Conservation (phyloP, 1,140 invertebrate genomes). For the Hirudo medicinalis region DNA sequence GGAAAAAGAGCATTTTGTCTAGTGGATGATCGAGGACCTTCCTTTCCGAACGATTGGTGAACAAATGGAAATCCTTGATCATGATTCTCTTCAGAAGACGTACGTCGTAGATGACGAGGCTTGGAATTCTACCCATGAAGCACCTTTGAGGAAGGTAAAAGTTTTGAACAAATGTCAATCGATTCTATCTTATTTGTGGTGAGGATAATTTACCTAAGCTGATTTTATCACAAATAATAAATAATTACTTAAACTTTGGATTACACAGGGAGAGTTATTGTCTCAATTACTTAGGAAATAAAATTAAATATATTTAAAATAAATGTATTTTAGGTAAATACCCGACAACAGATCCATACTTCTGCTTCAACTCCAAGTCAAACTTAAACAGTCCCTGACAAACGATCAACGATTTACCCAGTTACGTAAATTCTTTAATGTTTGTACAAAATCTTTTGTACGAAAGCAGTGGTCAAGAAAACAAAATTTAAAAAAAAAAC, state of each 20-base stretch:
- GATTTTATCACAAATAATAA: too few relatives aligned
- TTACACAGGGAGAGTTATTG: too few relatives aligned
- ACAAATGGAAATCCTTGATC: constrained; percentile 27
- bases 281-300: constrained; percentile 8
- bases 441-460: too few relatives aligned
- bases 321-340: background rate
- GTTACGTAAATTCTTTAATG: background rate
- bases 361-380: background rate
- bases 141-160: too few relatives aligned
- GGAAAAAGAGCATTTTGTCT: constrained; percentile 13
- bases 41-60: constrained; percentile 30
- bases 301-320: background rate
- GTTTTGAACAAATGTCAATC: too few relatives aligned
- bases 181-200: too few relatives aligned
- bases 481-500: background rate
- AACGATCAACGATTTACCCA: background rate
- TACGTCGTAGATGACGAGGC: constrained; percentile 23
- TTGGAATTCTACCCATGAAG: constrained; percentile 22
- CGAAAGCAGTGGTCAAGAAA: too few relatives aligned
- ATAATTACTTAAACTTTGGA: too few relatives aligned
- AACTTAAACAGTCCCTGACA: background rate
- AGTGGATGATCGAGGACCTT: background rate
- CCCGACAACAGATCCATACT: constrained; percentile 12
- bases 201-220: too few relatives aligned
- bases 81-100: constrained; percentile 26